Evolutionary conservation across 2,888 invertebrate species (phyloP).

Genomic region (Oasisia sp.): DNA sequence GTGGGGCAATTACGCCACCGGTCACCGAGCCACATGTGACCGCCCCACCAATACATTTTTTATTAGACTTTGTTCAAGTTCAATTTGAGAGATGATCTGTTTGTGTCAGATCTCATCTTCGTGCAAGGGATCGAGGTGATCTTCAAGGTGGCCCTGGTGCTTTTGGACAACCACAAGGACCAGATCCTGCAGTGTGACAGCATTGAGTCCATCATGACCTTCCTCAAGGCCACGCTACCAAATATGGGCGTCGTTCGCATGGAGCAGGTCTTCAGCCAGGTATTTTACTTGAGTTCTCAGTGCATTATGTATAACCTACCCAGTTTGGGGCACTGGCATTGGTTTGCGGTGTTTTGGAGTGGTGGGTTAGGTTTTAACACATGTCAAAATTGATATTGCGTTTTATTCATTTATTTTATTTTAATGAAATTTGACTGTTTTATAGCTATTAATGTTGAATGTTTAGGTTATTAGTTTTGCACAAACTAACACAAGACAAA

Average conservation of each 20-base stretch:
- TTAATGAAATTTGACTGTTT: too few species aligned
- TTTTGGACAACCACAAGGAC: slow-evolving; percentile 86
- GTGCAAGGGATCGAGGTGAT: slow-evolving; percentile 89
- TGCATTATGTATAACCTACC: not conserved
- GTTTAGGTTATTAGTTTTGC: too few species aligned
- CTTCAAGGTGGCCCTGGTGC: slow-evolving; percentile 86
- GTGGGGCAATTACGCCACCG: too few species aligned
- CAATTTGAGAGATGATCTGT: not conserved
- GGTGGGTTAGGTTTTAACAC: too few species aligned
- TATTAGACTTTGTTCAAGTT: not conserved
- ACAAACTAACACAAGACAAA: too few species aligned
- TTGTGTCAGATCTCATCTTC: slow-evolving; percentile 82
- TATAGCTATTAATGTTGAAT: too few species aligned
- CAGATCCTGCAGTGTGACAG: slow-evolving; percentile 85
- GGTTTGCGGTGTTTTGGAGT: too few species aligned
- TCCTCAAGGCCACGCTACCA: slow-evolving; percentile 79
- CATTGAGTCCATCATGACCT: slow-evolving; percentile 94
- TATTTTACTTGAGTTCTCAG: slow-evolving; percentile 57
- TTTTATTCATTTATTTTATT: too few species aligned
- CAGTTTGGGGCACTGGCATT: too few species aligned
- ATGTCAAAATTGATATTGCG: too few species aligned
- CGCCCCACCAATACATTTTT: too few species aligned
- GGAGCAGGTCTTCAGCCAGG: slow-evolving; percentile 87
- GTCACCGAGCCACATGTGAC: too few species aligned
- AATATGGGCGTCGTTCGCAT: slow-evolving; percentile 69